Conservation (phyloP, 2,888 invertebrate genomes). For the Cantharis rufa region DNA sequence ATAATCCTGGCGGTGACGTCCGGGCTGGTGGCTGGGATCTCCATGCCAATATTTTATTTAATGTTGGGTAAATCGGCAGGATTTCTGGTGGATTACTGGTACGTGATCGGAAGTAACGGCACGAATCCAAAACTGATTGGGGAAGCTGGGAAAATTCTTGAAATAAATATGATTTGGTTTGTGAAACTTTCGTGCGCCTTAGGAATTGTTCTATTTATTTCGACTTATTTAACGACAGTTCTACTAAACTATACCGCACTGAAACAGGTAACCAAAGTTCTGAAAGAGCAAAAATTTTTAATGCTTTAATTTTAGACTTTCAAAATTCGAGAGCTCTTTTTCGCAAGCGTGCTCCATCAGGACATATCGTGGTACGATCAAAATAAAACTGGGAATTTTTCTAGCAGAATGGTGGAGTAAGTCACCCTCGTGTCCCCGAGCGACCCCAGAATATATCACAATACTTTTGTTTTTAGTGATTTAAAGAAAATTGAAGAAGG, state of each 20-base stretch:
- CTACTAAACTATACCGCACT: background rate
- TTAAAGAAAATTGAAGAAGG: background rate
- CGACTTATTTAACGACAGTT: background rate
- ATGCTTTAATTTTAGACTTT: conserved; percentile 58
- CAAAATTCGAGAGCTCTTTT: conserved; percentile 66
- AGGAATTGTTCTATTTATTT: background rate
- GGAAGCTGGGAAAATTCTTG: background rate
- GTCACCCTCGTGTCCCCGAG: conserved; percentile 27
- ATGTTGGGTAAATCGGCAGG: background rate
- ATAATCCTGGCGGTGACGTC: conserved; percentile 58
- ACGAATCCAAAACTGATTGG: background rate
- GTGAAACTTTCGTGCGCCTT: background rate
- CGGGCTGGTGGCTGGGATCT: background rate
- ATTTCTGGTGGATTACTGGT: background rate
- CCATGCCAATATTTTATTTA: background rate
- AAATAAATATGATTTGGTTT: background rate
- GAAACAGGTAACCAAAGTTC: background rate
- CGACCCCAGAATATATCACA: too few species aligned
- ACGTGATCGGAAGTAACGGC: background rate
- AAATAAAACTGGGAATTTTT: conserved; percentile 73
- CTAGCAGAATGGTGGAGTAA: conserved; percentile 76
- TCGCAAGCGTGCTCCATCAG: conserved; percentile 71
- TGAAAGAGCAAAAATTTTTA: background rate
- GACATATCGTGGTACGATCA: conserved; percentile 77
- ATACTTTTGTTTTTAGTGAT: background rate